Evolutionary conservation across 2,888 invertebrate genomes (phyloP).

Genomic region (Crematogaster levior): DNA sequence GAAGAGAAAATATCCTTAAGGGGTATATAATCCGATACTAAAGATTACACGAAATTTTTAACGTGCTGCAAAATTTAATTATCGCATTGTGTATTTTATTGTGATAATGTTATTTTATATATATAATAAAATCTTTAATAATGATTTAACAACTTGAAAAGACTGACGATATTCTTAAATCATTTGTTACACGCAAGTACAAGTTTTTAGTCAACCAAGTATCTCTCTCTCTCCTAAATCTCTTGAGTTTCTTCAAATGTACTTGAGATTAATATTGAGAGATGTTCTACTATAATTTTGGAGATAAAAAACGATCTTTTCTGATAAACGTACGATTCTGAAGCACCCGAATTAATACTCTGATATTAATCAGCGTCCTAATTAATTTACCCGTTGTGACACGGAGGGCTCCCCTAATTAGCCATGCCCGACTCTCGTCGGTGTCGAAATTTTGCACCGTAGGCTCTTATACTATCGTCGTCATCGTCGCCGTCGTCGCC

Average conservation of each 20-base stretch:
- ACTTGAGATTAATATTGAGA: constrained; percentile 6
- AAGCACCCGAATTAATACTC: constrained; percentile 75
- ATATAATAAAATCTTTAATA: not conserved
- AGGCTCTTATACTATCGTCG: constrained; percentile 51
- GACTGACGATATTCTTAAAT: not conserved
- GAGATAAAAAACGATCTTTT: constrained; percentile 29
- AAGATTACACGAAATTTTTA: not conserved
- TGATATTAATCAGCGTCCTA: constrained; percentile 82
- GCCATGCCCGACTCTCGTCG: constrained; percentile 75
- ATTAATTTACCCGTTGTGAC: constrained; percentile 81
- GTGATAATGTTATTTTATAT: not conserved
- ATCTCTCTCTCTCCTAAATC: no score
- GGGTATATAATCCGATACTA: not conserved
- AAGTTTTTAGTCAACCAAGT: not conserved
- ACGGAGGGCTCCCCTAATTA: constrained; percentile 81
- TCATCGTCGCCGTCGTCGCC: constrained; percentile 35
- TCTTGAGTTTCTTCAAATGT: not conserved
- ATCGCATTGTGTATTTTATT: not conserved
- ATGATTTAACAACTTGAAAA: not conserved
- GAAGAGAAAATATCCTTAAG: not conserved
- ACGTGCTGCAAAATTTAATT: not conserved
- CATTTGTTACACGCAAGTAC: not conserved
- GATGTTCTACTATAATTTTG: not conserved
- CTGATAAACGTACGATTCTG: constrained; percentile 13
- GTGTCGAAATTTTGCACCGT: constrained; percentile 84